Conservation (phyloP, 64 coral and sea anemone genomes). For the Montipora efflorescens region DNA sequence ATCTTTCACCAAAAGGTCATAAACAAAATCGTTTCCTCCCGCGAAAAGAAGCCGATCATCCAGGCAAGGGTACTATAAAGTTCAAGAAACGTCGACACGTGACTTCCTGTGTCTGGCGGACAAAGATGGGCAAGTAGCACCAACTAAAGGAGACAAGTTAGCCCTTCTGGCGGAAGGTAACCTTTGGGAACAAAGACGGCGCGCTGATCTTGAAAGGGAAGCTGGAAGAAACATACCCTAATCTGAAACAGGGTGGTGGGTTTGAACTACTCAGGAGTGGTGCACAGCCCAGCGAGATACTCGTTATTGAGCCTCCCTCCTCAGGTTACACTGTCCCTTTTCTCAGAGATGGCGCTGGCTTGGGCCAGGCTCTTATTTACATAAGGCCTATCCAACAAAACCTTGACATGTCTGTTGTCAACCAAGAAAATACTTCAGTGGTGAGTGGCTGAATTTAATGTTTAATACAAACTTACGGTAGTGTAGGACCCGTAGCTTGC, state of each 20-base stretch:
- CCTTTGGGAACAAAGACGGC: constrained; percentile 38
- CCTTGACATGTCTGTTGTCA: constrained; percentile 14
- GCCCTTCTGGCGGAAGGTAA: constrained; percentile 32
- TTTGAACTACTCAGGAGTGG: constrained; percentile 42
- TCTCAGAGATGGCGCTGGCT: constrained; percentile 44
- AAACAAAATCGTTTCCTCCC: constrained; percentile 10
- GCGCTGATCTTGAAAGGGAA: background rate
- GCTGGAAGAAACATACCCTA: background rate
- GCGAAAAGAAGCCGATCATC: constrained; percentile 31
- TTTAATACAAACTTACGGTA: too few species aligned
- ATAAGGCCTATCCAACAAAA: constrained; percentile 59
- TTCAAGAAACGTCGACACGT: constrained; percentile 65
- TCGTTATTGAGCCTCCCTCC: constrained; percentile 5
- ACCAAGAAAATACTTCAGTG: background rate
- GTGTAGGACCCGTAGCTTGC: too few species aligned
- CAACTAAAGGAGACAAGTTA: constrained; percentile 34
- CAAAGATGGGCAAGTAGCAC: background rate
- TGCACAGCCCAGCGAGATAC: constrained; percentile 4
- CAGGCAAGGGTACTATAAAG: constrained; percentile 5
- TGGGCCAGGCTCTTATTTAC: constrained; percentile 61
- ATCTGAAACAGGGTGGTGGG: background rate
- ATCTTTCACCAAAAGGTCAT: constrained; percentile 11
- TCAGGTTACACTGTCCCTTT: constrained; percentile 54
- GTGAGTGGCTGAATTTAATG: background rate
- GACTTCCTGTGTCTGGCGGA: constrained; percentile 50